Percentiles rank a stretch among this genome's conserved stretches.
Conservation (phyloP, 2,888 invertebrate species). For the Synanthedon andrenaeformis region DNA sequence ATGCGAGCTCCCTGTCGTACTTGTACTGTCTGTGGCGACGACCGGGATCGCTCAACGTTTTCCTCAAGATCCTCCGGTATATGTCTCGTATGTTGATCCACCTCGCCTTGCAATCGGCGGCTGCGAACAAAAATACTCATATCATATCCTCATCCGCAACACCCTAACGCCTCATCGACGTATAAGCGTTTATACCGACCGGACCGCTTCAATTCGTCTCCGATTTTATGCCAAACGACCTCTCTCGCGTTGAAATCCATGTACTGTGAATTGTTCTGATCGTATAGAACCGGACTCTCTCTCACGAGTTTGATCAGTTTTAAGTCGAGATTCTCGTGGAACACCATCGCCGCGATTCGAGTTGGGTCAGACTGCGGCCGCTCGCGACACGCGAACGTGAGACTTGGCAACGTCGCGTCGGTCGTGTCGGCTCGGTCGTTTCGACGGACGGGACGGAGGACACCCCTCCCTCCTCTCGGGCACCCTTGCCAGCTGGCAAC, state of each 20-base stretch:
- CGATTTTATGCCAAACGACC: conserved; percentile 60
- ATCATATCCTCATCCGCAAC: neutral
- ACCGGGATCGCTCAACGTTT: conserved; percentile 5
- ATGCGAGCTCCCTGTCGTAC: conserved; percentile 43
- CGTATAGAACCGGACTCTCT: conserved; percentile 44
- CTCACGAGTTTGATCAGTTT: conserved; percentile 42
- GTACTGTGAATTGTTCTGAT: conserved; percentile 42
- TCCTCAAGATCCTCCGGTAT: conserved; percentile 41
- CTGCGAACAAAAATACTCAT: conserved; percentile 23
- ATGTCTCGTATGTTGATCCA: conserved; percentile 63
- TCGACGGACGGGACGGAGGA: conserved; percentile 1
- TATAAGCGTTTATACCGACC: conserved; percentile 26
- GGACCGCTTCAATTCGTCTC: conserved; percentile 47
- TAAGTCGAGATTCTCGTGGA: conserved; percentile 38
- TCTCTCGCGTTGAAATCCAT: conserved; percentile 57
- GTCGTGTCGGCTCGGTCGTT: conserved; percentile 3
- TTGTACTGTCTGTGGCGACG: conserved; percentile 36
- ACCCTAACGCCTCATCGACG: neutral
- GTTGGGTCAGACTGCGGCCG: conserved; percentile 4
- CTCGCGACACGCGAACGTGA: neutral
- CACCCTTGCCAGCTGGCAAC: conserved; percentile 8
- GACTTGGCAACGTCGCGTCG: conserved; percentile 5
- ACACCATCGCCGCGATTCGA: conserved; percentile 11
- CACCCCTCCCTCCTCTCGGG: conserved; percentile 2
- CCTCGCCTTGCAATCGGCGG: conserved; percentile 51